Evolutionary conservation across 2,888 invertebrate species (phyloP).

Genomic region (Idaea dimidiata): DNA sequence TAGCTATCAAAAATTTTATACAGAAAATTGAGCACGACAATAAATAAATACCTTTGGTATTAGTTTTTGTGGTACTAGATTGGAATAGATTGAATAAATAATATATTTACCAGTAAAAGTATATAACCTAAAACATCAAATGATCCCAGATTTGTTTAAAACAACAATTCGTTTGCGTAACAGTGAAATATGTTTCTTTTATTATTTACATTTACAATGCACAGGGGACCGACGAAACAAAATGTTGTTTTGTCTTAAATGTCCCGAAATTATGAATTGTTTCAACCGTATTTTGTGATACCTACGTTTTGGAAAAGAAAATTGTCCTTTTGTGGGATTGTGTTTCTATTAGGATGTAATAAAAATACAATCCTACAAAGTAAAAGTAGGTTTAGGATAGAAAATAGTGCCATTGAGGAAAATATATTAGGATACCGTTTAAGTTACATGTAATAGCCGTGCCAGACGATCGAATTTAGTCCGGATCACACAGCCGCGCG

Average conservation of each 20-base stretch:
- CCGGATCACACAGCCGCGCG: no score
- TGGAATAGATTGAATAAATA: no score
- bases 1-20: no score
- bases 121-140: background rate
- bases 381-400: no score
- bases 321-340: background rate
- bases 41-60: no score
- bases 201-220: conserved; percentile 10
- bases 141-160: background rate
- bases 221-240: conserved; percentile 15
- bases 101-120: background rate
- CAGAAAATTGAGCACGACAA: no score
- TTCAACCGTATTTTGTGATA: background rate
- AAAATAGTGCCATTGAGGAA: no score
- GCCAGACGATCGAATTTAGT: no score
- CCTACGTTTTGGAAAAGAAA: background rate
- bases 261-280: background rate
- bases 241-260: conserved; percentile 6
- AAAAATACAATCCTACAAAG: no score
- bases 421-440: no score
- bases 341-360: background rate
- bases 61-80: no score
- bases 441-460: no score
- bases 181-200: background rate
- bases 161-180: background rate